Conservation (phyloP, 64 coral and sea anemone genomes). For the Anthopleura sola region DNA sequence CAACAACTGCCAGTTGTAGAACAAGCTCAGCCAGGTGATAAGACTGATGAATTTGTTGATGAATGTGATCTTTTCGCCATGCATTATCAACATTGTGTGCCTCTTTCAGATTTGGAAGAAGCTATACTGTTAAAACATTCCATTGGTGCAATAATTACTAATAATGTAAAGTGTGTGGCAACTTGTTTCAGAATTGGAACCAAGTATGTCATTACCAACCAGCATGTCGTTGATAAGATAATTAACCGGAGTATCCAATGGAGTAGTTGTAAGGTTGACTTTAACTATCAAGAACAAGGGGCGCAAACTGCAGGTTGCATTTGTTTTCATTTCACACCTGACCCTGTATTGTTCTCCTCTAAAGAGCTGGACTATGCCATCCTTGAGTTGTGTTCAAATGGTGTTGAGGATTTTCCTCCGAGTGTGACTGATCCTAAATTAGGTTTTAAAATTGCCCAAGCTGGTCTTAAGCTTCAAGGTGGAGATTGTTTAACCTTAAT, state of each 20-base stretch:
- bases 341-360: background rate
- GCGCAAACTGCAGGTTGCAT: background rate
- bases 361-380: background rate
- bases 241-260: background rate
- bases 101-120: background rate
- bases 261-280: background rate
- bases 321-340: background rate
- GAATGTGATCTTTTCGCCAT: no score
- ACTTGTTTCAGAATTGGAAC: slow-evolving; percentile 9
- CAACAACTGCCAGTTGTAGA: no score
- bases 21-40: no score
- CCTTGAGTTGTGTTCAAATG: background rate
- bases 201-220: background rate
- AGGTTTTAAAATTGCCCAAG: background rate
- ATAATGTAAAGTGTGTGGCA: background rate
- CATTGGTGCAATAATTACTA: background rate
- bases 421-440: background rate
- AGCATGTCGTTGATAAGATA: background rate
- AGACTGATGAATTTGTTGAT: no score
- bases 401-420: background rate
- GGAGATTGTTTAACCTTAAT: background rate
- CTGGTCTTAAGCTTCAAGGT: background rate
- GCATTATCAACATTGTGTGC: background rate
- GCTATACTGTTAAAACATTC: background rate
- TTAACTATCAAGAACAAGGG: background rate